phyloP scores from a whole-genome alignment of 2,797 vertebrate species.

The Hafferia zeledoni region DNA sequence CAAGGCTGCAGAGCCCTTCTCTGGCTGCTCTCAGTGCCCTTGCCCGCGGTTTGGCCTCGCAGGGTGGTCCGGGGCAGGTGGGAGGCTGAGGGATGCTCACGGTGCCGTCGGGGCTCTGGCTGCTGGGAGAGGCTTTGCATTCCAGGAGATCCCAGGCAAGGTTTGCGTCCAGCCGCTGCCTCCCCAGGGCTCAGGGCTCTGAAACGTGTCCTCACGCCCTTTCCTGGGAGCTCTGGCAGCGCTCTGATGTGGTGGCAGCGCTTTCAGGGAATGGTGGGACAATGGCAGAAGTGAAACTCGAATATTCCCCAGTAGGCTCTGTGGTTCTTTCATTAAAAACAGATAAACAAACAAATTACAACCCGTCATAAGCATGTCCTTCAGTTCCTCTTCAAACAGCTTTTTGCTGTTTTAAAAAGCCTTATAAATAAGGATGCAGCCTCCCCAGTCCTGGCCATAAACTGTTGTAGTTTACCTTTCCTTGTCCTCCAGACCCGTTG shows the following conservation, averaged over 20 bases:
- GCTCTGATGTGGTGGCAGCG: conserved; percentile 30
- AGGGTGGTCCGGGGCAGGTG: conserved; percentile 19
- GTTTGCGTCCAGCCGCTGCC: background rate
- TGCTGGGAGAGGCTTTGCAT: conserved; percentile 14
- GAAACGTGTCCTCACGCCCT: background rate
- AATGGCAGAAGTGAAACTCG: conserved; percentile 38
- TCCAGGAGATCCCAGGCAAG: background rate
- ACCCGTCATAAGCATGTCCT: conserved; percentile 24
- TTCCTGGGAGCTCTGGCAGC: conserved; percentile 24
- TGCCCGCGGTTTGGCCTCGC: background rate
- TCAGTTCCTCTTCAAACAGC: conserved; percentile 31
- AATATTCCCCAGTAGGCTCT: conserved; percentile 46
- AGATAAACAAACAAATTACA: conserved; percentile 68
- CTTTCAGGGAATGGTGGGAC: conserved; percentile 22
- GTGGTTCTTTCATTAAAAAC: conserved; percentile 63
- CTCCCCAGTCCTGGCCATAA: background rate
- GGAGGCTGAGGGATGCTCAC: background rate
- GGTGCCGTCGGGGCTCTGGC: background rate
- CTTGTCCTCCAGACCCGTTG: conserved; percentile 4
- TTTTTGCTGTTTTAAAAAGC: conserved; percentile 16
- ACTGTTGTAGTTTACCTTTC: conserved; percentile 3
- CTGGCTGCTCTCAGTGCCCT: background rate
- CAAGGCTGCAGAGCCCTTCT: background rate
- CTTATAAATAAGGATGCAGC: conserved; percentile 13
- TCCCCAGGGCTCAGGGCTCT: background rate